Base-by-base conservation (phyloP, 2,888 invertebrate genomes). In the Heliconius cydno region DNA sequence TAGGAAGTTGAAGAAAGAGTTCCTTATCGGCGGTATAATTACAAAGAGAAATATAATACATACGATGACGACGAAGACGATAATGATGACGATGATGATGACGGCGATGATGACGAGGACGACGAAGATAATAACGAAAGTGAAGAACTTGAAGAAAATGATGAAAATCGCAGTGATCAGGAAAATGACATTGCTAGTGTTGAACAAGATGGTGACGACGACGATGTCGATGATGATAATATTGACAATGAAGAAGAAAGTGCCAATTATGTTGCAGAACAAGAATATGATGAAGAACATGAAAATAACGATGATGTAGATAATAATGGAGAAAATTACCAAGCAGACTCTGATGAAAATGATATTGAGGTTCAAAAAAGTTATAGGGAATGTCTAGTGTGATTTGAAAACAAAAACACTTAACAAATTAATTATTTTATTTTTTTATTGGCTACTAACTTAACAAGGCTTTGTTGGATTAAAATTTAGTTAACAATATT, bases 401-500 rank as follows among this genome's bases (percentile, higher is more conserved):
- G 78, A 82, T 82, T 80, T 79, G 84, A 80, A 82, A 84, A 74
- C n/a, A 68, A 34, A 22, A 9, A 66, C 66, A 66, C 38, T 79
- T 79, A 82, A 80, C 79, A 71, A 76, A 76, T 72, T 72, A 71
- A 78, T 74, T 71, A 72, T 79, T 85, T 84, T 73, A 81, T 82
- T 79, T 82, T 86, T 86, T 41, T 12, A 92, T 92, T 91, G 91
- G 91, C 91, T 52, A 91, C 91, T 92, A 92, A 92, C 89, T 81
- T 60, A 30, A 57, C 22, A 57, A 71, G 65, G 70, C 70, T 79
- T 80, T 73, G 68, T 63, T 73, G 73, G 67, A 66, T 46, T 38
- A 52, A 65, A 68, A 68, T n/a, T 74, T 30, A n/a, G 46, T n/a
- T 68, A n/a, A 57, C n/a, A 68, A 63, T 66, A 25, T n/a, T 41